Evolutionary conservation across 2,113 vertebrate genomes (phyloP).

Genomic region (Columbina picui): DNA sequence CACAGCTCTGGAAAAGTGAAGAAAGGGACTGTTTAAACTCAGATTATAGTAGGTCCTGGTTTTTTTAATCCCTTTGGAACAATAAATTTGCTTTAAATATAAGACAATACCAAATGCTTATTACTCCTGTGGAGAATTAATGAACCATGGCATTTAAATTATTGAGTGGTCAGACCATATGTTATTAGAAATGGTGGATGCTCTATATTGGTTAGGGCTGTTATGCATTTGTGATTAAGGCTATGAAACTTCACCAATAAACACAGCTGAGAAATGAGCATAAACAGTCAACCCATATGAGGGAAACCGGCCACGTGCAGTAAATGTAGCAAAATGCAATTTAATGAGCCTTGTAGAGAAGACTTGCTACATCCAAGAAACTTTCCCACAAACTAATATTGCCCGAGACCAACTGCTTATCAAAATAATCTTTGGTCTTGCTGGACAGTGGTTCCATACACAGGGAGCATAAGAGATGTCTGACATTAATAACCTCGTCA

Average conservation of each 20-base stretch:
- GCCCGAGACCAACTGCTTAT: conserved; percentile 32
- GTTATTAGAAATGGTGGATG: conserved; percentile 65
- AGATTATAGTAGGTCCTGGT: conserved; percentile 59
- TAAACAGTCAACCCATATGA: conserved; percentile 18
- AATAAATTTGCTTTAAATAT: conserved; percentile 74
- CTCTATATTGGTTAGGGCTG: conserved; percentile 46
- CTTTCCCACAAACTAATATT: conserved; percentile 37
- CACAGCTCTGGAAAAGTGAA: conserved; percentile 22
- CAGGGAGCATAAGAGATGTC: not conserved
- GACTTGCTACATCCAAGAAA: conserved; percentile 38
- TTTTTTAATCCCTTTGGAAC: conserved; percentile 51
- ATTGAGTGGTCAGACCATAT: conserved; percentile 60
- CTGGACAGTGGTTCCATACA: conserved; percentile 29
- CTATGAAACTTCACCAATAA: conserved; percentile 62
- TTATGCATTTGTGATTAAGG: conserved; percentile 58
- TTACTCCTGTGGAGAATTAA: conserved; percentile 75
- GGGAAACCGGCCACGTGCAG: conserved; percentile 17
- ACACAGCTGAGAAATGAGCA: conserved; percentile 45
- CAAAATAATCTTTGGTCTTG: conserved; percentile 44
- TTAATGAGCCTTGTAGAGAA: conserved; percentile 55
- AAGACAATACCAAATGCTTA: conserved; percentile 72
- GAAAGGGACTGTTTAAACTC: conserved; percentile 33
- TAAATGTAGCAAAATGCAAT: conserved; percentile 57
- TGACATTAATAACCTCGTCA: not conserved
- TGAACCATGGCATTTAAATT: conserved; percentile 73